These are phyloP conservation scores for Pollenia griseotomentosa DNA, from an alignment of 2,888 invertebrate genomes.

Conservation along the genomic window DNA sequence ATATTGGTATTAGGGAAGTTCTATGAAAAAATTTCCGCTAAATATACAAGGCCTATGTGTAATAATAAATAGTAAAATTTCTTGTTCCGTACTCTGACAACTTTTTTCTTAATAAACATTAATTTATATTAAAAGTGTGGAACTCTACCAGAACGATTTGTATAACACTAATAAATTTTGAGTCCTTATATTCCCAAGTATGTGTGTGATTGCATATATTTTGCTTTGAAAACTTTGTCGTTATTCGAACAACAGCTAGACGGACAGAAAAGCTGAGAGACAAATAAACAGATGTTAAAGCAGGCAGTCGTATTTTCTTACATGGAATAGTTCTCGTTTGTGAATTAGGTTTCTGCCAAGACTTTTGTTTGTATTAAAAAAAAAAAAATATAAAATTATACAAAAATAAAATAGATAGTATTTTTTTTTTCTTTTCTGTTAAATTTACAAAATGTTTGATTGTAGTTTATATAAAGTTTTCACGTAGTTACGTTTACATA, in stretches of 20 bases:
- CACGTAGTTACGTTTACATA: slow-evolving; percentile 51
- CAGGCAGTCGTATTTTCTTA: background rate
- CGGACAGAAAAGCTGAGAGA: background rate
- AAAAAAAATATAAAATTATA: background rate
- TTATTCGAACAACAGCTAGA: slow-evolving; percentile 17
- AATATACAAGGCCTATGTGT: too few species aligned
- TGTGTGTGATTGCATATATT: background rate
- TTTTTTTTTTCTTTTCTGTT: slow-evolving; percentile 14
- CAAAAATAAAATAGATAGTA: slow-evolving; percentile 5
- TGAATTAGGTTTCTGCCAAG: slow-evolving; percentile 50
- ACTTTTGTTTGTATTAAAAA: slow-evolving; percentile 41
- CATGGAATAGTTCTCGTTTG: slow-evolving; percentile 42
- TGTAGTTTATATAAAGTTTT: slow-evolving; percentile 66
- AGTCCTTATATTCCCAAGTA: background rate
- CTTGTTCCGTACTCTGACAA: too few species aligned
- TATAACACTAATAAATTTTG: background rate
- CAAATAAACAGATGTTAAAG: background rate
- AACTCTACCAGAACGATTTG: background rate
- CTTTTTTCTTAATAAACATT: too few species aligned
- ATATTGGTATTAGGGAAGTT: background rate
- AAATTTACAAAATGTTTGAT: slow-evolving; percentile 66
- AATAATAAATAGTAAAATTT: too few species aligned
- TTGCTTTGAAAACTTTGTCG: slow-evolving; percentile 22
- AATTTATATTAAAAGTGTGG: background rate
- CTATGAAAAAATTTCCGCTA: too few species aligned